A percentile compares a stretch with the other conserved stretches of the same genome.
phyloP scores from a whole-genome alignment of 1,140 invertebrate species.

The Caenorhabditis tropicalis region DNA sequence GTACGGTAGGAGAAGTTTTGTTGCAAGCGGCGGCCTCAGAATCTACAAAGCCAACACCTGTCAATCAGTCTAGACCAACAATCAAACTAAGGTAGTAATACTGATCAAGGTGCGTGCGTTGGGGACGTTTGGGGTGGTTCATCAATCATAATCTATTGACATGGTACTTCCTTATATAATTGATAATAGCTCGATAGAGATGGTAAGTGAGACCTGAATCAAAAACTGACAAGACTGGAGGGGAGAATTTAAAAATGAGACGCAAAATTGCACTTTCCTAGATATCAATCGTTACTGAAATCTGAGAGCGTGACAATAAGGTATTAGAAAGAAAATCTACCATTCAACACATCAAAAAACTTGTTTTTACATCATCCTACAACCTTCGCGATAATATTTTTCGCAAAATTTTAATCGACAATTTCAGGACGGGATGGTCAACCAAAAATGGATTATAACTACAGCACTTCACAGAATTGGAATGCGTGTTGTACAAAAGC shows the following conservation, averaged over 20 bases:
- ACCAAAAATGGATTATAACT: slow-evolving; percentile 14
- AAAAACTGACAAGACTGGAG: background rate
- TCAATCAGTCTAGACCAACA: slow-evolving; percentile 17
- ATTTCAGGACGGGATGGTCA: slow-evolving; percentile 13
- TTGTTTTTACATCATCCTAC: background rate
- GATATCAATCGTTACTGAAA: background rate
- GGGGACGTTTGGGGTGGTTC: background rate
- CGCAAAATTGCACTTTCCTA: background rate
- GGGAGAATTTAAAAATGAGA: background rate
- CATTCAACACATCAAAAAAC: background rate
- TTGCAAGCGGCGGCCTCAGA: background rate
- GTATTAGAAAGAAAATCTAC: too few relatives aligned
- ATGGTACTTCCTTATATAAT: background rate
- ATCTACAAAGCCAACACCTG: background rate
- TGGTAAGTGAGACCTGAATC: background rate
- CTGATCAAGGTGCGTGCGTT: background rate
- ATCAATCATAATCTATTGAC: slow-evolving; percentile 14
- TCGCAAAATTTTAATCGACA: background rate
- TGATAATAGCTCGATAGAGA: background rate
- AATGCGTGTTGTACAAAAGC: background rate
- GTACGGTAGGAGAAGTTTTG: background rate
- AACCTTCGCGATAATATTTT: background rate
- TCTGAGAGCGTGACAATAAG: background rate
- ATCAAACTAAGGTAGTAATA: slow-evolving; percentile 5
- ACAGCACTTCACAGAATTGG: background rate